These are phyloP conservation scores for Eilema griseolum DNA, from an alignment of 2,888 invertebrate genomes.

Conservation along the genomic window DNA sequence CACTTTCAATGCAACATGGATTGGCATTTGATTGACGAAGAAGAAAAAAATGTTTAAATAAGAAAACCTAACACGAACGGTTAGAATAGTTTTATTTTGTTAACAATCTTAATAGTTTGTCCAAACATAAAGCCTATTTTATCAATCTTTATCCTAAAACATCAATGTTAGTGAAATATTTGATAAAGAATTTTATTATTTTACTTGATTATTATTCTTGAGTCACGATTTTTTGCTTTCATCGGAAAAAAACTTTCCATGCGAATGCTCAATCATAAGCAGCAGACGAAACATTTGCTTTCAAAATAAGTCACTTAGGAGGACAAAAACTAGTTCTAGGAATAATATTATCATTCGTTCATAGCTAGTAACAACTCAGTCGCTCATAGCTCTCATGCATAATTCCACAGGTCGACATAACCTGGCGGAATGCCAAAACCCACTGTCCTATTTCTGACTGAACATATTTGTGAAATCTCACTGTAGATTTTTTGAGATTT, in stretches of 20 bases:
- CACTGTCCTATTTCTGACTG: conserved; percentile 43
- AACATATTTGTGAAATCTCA: conserved; percentile 33
- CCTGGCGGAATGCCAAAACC: conserved; percentile 44
- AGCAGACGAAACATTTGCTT: conserved; percentile 14
- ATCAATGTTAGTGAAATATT: neutral
- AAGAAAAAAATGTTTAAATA: no score
- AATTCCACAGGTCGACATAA: conserved; percentile 51
- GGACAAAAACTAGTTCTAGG: conserved; percentile 31
- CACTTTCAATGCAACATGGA: no score
- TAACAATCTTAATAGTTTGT: neutral
- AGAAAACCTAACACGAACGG: no score
- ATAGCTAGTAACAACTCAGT: conserved; percentile 46
- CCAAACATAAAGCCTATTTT: neutral
- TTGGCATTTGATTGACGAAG: neutral
- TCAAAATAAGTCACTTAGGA: conserved; percentile 6
- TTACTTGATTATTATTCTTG: neutral
- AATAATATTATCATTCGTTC: conserved; percentile 50
- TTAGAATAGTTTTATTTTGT: no score
- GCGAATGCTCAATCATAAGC: conserved; percentile 13
- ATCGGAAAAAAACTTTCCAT: conserved; percentile 11
- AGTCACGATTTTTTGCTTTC: neutral
- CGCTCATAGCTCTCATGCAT: conserved; percentile 52
- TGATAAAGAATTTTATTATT: neutral
- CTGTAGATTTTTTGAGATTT: conserved; percentile 20
- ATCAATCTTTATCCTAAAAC: neutral